Conservation (phyloP, 2,113 vertebrate genomes). For the Ageneiosus marmoratus region DNA sequence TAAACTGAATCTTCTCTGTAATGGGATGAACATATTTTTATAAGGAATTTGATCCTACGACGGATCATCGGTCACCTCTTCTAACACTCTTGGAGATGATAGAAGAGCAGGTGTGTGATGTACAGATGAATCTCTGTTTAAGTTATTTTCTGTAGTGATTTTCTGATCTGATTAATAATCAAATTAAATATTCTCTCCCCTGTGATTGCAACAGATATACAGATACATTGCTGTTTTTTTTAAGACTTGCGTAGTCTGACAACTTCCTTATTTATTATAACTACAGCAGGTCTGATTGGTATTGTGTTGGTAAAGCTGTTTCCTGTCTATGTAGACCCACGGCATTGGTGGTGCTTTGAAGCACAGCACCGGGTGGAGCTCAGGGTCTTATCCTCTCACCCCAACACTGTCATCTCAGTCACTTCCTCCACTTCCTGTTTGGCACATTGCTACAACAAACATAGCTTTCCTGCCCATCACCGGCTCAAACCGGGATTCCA, state of each 20-base stretch:
- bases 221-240: neutral
- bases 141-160: neutral
- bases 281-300: conserved; percentile 1
- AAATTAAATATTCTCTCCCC: neutral
- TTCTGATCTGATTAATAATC: neutral
- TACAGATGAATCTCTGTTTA: neutral
- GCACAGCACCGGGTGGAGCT: conserved; percentile 18
- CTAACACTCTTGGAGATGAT: neutral
- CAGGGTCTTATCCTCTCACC: conserved; percentile 39
- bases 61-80: no score
- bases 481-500: neutral
- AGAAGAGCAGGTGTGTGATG: neutral
- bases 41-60: neutral
- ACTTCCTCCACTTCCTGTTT: conserved; percentile 72
- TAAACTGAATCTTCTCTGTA: neutral
- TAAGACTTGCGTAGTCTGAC: neutral
- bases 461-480: conserved; percentile 61
- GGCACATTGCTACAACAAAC: conserved; percentile 59
- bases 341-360: conserved; percentile 58
- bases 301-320: conserved; percentile 51
- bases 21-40: neutral
- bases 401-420: conserved; percentile 62
- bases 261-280: neutral
- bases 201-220: neutral
- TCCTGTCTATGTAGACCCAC: conserved; percentile 46